A percentile compares a stretch with the other conserved stretches of the same genome.
Conservation (phyloP, 2,888 invertebrate species). For the Dryobotodes eremita region DNA sequence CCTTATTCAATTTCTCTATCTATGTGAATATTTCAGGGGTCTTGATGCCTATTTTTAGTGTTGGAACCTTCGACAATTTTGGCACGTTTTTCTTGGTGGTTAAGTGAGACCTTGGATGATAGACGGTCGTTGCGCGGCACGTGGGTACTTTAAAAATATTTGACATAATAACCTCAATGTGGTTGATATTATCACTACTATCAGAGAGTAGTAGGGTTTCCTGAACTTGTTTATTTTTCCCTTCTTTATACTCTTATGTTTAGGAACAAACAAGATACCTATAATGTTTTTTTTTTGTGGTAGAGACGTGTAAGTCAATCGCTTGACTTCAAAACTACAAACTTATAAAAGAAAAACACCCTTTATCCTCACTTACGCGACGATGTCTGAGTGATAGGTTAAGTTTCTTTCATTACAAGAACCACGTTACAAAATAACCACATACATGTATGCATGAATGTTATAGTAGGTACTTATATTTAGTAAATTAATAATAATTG, state of each 20-base stretch:
- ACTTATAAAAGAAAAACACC: background rate
- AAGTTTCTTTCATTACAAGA: background rate
- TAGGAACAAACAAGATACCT: background rate
- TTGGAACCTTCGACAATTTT: slow-evolving; percentile 22
- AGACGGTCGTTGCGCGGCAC: background rate
- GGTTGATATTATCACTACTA: background rate
- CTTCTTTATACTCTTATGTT: background rate
- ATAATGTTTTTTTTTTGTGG: background rate
- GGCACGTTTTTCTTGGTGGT: slow-evolving; percentile 31
- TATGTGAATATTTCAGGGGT: slow-evolving; percentile 58
- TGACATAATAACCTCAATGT: background rate
- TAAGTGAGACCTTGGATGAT: slow-evolving; percentile 10
- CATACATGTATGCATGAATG: background rate
- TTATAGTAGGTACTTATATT: background rate
- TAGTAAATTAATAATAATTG: background rate
- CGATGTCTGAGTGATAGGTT: background rate
- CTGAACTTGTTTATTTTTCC: background rate
- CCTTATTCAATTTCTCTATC: slow-evolving; percentile 66
- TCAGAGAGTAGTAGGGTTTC: too few relatives aligned
- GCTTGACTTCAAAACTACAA: background rate
- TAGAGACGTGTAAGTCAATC: background rate
- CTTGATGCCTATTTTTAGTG: slow-evolving; percentile 50
- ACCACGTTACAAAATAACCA: background rate
- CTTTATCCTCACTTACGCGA: background rate
- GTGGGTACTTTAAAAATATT: background rate